Evolutionary conservation across 2,797 vertebrate species (phyloP).

Genomic region (Ciconia nigra): DNA sequence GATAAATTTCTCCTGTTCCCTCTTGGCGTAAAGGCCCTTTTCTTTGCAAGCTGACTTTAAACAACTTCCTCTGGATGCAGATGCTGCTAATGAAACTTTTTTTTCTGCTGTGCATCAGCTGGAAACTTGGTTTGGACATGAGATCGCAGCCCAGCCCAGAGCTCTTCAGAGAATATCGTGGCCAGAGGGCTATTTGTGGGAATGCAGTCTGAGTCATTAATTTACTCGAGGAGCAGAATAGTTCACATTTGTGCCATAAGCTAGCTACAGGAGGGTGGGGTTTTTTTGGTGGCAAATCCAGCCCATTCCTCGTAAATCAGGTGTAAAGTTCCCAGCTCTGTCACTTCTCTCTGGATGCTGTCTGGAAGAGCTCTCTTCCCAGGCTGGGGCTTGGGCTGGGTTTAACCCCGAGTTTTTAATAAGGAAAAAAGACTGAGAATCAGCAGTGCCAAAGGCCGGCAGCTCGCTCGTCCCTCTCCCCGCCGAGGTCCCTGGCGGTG

Average conservation of each 20-base stretch:
- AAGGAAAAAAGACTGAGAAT: neutral
- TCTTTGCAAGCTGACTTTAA: neutral
- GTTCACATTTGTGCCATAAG: neutral
- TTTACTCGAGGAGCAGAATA: neutral
- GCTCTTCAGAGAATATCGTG: fast-evolving
- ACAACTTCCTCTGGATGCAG: neutral
- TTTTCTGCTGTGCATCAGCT: neutral
- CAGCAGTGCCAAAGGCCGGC: fast-evolving
- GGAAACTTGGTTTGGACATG: neutral
- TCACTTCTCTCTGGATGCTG: neutral
- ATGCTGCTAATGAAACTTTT: neutral
- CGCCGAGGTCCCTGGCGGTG: neutral
- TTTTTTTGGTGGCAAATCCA: neutral
- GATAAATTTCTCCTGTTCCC: neutral
- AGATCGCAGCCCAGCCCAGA: neutral
- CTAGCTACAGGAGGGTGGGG: neutral
- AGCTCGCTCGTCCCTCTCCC: neutral
- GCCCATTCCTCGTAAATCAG: neutral
- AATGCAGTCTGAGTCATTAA: neutral
- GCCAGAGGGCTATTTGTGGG: neutral
- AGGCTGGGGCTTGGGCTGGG: neutral
- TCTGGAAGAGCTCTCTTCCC: neutral
- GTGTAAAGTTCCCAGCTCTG: neutral
- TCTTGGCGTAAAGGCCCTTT: neutral
- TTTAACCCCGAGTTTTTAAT: neutral